Evolutionary conservation across 2,888 invertebrate species (phyloP).

Genomic region (Euplagia quadripunctaria): DNA sequence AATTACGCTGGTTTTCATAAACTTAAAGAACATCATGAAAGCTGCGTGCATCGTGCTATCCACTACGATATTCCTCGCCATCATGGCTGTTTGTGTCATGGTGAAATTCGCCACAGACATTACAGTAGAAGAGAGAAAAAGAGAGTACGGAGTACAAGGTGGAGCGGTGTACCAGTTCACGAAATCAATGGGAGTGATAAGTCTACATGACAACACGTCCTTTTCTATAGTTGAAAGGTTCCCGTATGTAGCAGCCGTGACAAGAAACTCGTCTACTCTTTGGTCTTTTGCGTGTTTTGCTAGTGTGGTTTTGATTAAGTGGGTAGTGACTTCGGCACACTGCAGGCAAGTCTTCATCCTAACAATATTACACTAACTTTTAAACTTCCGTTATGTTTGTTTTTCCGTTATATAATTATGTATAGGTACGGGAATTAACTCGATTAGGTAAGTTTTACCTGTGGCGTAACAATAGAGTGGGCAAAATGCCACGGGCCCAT

Average conservation of each 20-base stretch:
- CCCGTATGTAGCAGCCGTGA: conserved; percentile 76
- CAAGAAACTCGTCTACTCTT: conserved; percentile 61
- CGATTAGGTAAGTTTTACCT: no score
- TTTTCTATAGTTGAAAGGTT: conserved; percentile 56
- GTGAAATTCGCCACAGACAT: conserved; percentile 81
- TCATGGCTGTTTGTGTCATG: conserved; percentile 80
- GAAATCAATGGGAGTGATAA: conserved; percentile 68
- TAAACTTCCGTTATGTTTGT: no score
- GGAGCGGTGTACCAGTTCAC: conserved; percentile 58
- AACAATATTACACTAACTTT: background rate
- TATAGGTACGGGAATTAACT: no score
- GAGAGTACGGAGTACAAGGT: conserved; percentile 50
- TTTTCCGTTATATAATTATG: no score
- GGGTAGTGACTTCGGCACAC: conserved; percentile 78
- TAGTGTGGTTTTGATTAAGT: conserved; percentile 71
- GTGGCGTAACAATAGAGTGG: no score
- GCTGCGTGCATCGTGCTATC: conserved; percentile 72
- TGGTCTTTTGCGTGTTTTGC: conserved; percentile 79
- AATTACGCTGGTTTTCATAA: background rate
- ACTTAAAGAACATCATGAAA: conserved; percentile 62
- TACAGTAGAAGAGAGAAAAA: conserved; percentile 67
- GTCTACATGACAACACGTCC: conserved; percentile 60
- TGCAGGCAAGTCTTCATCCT: conserved; percentile 56
- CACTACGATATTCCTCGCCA: conserved; percentile 68
- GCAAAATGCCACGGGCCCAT: no score